phyloP scores from a whole-genome alignment of 2,888 invertebrate species.

The Amblyjoppa fuscipennis region DNA sequence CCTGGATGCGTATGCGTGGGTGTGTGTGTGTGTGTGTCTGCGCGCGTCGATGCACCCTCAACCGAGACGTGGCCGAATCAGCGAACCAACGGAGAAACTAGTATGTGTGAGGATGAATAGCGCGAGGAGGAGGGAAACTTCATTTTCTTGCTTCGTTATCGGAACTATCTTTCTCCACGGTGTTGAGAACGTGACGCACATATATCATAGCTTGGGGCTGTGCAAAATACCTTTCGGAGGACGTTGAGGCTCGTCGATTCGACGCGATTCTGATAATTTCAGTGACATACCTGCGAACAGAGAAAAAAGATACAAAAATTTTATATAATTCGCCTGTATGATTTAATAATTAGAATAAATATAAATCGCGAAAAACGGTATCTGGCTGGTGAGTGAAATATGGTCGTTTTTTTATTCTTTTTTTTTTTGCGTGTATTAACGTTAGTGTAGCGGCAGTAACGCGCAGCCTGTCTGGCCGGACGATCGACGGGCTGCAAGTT shows the following conservation, averaged over 20 bases:
- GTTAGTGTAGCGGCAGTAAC: conserved; percentile 15
- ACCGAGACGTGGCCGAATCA: conserved; percentile 55
- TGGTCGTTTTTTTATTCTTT: not conserved
- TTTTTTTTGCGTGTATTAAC: conserved; percentile 4
- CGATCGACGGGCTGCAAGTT: conserved; percentile 11
- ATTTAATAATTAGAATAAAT: conserved; percentile 17
- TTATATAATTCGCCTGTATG: conserved; percentile 31
- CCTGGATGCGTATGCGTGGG: not conserved
- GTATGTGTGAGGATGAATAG: not conserved
- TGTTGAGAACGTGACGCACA: conserved; percentile 19
- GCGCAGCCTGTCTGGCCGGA: conserved; percentile 1
- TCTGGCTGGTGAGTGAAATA: conserved; percentile 6
- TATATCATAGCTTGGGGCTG: not conserved
- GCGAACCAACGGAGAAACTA: conserved; percentile 41
- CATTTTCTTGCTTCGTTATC: conserved; percentile 28
- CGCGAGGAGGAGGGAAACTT: conserved; percentile 4
- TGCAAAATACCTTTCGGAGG: conserved; percentile 36
- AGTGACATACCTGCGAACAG: conserved; percentile 74
- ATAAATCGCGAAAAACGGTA: not conserved
- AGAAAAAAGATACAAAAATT: conserved; percentile 54
- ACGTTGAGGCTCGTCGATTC: not conserved
- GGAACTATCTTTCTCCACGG: not conserved
- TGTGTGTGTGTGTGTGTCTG: conserved; percentile 4
- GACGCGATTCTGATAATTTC: not conserved
- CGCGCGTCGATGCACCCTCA: conserved; percentile 27